Evolutionary conservation across 2,888 invertebrate species (phyloP), one percentile per base, ranked within the genome.

Genomic region (Apodemia duryi): DNA sequence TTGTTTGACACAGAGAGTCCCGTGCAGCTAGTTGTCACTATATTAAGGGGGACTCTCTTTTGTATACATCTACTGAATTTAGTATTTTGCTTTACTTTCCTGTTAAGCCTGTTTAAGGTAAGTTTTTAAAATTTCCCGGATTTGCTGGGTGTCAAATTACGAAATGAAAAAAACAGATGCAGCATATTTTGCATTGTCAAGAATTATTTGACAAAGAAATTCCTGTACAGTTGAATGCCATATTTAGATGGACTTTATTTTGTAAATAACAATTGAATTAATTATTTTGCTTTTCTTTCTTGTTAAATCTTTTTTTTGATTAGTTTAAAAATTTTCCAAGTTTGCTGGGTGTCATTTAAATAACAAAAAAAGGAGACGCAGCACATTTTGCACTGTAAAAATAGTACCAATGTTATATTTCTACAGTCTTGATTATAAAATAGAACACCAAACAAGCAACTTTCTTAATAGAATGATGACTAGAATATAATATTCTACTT

Each of bases 61-160:
- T 2, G 28, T 0, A 32, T 69, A 28, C 75, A 80, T 65, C 6
- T 77, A n/a, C 13, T 71, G 3, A 66, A 77, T 21, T 49, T 79
- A 13, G 51, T 68, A 3, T 73, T 75, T 71, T 70, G 73, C 54
- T 81, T 81, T 61, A 69, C 68, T 5, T 78, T 73, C 32, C 69
- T 82, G 6, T 62, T 80, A 9, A 74, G 75, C 57, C 70, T 82
- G 43, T 77, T 77, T 69, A 65, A 70, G 74, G 81, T 78, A 72
- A 74, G 73, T 32, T 28, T 54, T 0, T 29, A 43, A 3, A 0
- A 4, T 11, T 13, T 11, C 11, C 3, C 11, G 11, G 13, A 4
- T 43, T 11, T 11, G 3, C 11, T 43, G 11, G 2, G 38, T 43
- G 10, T 43, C 3, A 11, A 43, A 0, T 43, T 11, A 11, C 3